Base-by-base conservation (phyloP, 2,888 invertebrate genomes). In the Drosophila nigricruria region DNA sequence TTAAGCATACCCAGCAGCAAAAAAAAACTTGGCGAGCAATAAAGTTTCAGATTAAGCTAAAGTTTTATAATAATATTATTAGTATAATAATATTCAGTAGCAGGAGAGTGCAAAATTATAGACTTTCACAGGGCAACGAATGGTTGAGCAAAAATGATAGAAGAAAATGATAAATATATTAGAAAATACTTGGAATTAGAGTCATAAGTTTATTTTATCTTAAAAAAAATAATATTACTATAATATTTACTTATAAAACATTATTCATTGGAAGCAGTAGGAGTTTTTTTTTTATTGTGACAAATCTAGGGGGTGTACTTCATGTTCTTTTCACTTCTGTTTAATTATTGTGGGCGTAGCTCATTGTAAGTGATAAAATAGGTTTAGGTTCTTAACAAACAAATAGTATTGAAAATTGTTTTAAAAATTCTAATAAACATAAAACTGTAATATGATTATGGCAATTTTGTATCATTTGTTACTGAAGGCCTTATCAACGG, bases 1-100 rank as follows among this genome's bases (percentile, higher is more conserved):
- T 61, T 1, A 1, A 53, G 38, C 40, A 61, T 64, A 61, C 70
- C 53, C 56, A 25, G n/a, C 36, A 52, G 43, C 23, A 18, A 14
- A 12, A 5, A 25, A 0, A 2, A n/a, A 12, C 10, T 18, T 40
- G 18, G 18, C 40, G 10, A 9, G 23, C 23, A 14, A 25, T 45
- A 45, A 38, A n/a, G 12, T 8, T 23, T 9, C 25, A 25, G 6
- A 23, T 43, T 5, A 10, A 42, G 3, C 5, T 8, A 8, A 3
- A 8, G 45, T 45, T 5, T 45, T 45, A 25, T 45, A 45, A 25
- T 10, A 27, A 47, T 14, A 18, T n/a, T 18, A 12, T 27, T 27
- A 47, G 9, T n/a, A 18, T 6, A 18, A 30, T 30, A 14, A 49
- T 49, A 30, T 30, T 14, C 5, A n/a, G 10, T 12, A 10, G 8